phyloP scores from a whole-genome alignment of 2,888 invertebrate species.

The Amphiduros pacificus region DNA sequence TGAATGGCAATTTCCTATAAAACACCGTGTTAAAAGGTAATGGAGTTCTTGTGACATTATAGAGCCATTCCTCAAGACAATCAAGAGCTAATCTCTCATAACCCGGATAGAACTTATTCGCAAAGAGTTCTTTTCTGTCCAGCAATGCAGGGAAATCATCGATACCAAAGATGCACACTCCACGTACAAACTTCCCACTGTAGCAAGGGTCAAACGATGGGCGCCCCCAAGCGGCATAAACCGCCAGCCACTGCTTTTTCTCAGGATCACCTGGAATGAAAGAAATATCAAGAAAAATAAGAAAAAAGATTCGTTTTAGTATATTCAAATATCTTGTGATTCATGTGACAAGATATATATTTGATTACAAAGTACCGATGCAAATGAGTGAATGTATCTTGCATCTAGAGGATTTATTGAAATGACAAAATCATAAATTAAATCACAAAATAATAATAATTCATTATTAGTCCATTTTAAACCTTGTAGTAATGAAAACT shows the following conservation, averaged over 20 bases:
- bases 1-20: not conserved
- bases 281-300: too few species aligned
- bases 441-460: too few species aligned
- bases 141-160: conserved; percentile 30
- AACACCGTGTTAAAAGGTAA: not conserved
- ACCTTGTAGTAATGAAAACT: too few species aligned
- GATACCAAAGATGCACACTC: conserved; percentile 39
- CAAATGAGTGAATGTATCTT: too few species aligned
- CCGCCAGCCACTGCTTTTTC: conserved; percentile 16
- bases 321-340: too few species aligned
- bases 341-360: too few species aligned
- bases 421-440: too few species aligned
- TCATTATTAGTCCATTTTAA: too few species aligned
- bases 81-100: conserved; percentile 30
- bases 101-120: conserved; percentile 33
- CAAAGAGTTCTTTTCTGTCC: conserved; percentile 30
- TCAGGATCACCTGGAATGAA: conserved; percentile 12
- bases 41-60: conserved; percentile 3
- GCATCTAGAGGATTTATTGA: too few species aligned
- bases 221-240: conserved; percentile 23
- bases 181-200: conserved; percentile 29
- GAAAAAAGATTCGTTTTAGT: too few species aligned
- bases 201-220: conserved; percentile 8
- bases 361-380: too few species aligned
- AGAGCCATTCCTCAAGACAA: conserved; percentile 26